These are phyloP conservation scores for Emydura subglobosa DNA, from an alignment of 2,113 vertebrate genomes.

Conservation along the genomic window DNA sequence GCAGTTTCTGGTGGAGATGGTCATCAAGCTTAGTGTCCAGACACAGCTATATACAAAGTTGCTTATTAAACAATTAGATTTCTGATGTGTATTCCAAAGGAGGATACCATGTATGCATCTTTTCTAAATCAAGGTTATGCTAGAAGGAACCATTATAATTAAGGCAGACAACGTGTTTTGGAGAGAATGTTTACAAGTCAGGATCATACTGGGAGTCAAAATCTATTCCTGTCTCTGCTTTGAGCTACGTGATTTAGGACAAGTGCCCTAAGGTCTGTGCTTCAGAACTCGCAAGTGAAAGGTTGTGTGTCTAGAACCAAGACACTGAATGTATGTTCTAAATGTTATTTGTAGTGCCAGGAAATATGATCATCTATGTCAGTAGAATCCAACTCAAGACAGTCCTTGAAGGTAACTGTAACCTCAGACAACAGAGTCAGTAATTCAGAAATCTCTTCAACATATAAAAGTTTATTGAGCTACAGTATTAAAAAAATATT, in stretches of 20 bases:
- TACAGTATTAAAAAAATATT: conserved; percentile 67
- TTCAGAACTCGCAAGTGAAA: not conserved
- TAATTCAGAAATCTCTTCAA: conserved; percentile 45
- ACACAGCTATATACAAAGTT: not conserved
- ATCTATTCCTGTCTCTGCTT: not conserved
- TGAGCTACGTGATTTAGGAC: not conserved
- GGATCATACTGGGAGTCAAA: not conserved
- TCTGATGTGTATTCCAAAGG: not conserved
- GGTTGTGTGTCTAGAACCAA: not conserved
- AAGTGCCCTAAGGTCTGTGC: not conserved
- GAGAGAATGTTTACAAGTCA: not conserved
- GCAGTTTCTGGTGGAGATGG: not conserved
- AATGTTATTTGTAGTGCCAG: not conserved
- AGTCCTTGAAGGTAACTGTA: not conserved
- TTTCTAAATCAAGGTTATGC: not conserved
- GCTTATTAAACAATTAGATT: not conserved
- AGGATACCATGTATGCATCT: not conserved
- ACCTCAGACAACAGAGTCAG: not conserved
- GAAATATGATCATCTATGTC: not conserved
- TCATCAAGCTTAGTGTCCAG: not conserved
- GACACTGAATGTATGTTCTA: not conserved
- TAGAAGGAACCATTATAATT: not conserved
- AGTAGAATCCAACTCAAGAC: not conserved
- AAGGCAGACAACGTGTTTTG: not conserved
- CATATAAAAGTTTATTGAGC: conserved; percentile 75